Conservation (phyloP, 2,797 vertebrate genomes). For the Pantherophis vulpinus region DNA sequence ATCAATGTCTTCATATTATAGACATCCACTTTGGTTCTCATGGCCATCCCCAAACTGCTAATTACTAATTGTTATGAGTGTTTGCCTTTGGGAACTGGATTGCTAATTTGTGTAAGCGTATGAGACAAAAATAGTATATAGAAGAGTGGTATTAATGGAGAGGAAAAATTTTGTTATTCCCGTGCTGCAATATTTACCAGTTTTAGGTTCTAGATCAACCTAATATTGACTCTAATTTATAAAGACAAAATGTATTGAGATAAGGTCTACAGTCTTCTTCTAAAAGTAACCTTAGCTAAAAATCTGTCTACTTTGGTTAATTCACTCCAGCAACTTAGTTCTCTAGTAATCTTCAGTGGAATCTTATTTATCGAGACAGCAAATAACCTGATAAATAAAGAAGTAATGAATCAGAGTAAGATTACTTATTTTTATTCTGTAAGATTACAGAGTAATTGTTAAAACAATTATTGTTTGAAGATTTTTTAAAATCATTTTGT, state of each 20-base stretch:
- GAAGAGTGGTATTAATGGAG: neutral
- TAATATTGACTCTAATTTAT: neutral
- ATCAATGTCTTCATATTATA: neutral
- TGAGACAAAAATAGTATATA: neutral
- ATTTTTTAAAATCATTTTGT: neutral
- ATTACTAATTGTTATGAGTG: neutral
- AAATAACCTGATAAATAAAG: no score
- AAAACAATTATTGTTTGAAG: neutral
- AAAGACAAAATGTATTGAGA: neutral
- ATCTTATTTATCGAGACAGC: no score
- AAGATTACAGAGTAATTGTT: no score
- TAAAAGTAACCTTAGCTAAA: neutral
- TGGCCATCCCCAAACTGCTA: neutral
- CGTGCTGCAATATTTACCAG: neutral
- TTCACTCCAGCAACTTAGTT: neutral
- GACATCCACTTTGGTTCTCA: neutral
- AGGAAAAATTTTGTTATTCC: neutral
- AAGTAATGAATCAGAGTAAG: neutral
- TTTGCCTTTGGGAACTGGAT: neutral
- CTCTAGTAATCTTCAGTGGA: neutral
- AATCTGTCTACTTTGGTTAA: neutral
- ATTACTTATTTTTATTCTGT: no score
- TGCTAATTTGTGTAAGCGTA: neutral
- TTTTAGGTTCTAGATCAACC: neutral
- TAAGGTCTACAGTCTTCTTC: neutral